Conservation (phyloP, 2,888 invertebrate species). For the Stenurella melanura region DNA sequence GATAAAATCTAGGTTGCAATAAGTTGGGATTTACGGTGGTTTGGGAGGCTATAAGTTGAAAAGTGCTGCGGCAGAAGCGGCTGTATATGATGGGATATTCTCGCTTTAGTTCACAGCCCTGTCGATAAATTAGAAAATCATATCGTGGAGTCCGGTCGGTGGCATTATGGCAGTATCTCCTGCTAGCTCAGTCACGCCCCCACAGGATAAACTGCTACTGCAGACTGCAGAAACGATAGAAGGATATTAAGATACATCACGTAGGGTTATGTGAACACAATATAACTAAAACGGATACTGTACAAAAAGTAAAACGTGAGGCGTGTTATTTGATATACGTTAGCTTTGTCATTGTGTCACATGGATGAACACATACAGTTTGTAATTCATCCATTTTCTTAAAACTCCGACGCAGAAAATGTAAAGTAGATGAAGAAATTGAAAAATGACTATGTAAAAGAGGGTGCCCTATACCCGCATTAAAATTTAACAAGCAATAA, state of each 20-base stretch:
- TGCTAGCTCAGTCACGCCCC: constrained; percentile 38
- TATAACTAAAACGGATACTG: constrained; percentile 37
- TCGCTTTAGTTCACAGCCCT: constrained; percentile 40
- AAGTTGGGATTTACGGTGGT: constrained; percentile 51
- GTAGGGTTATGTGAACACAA: constrained; percentile 43
- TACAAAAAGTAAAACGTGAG: constrained; percentile 17
- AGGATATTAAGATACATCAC: constrained; percentile 25
- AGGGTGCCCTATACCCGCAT: not conserved
- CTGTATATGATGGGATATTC: constrained; percentile 56
- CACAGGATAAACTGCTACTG: constrained; percentile 19
- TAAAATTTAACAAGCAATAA: not conserved
- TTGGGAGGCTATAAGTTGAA: constrained; percentile 50
- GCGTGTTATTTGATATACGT: constrained; percentile 1
- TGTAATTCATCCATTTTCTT: constrained; percentile 9
- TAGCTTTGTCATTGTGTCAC: constrained; percentile 12
- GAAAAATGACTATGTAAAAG: not conserved
- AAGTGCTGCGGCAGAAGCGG: constrained; percentile 57
- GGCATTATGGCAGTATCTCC: constrained; percentile 32
- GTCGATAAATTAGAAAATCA: constrained; percentile 59
- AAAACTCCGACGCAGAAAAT: not conserved
- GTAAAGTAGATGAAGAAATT: not conserved
- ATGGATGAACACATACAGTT: not conserved
- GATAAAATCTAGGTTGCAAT: constrained; percentile 22
- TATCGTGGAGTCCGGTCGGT: constrained; percentile 45
- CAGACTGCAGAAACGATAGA: constrained; percentile 12